phyloP scores from a whole-genome alignment of 2,888 invertebrate genomes.

The Dasysyrphus tricinctus region DNA sequence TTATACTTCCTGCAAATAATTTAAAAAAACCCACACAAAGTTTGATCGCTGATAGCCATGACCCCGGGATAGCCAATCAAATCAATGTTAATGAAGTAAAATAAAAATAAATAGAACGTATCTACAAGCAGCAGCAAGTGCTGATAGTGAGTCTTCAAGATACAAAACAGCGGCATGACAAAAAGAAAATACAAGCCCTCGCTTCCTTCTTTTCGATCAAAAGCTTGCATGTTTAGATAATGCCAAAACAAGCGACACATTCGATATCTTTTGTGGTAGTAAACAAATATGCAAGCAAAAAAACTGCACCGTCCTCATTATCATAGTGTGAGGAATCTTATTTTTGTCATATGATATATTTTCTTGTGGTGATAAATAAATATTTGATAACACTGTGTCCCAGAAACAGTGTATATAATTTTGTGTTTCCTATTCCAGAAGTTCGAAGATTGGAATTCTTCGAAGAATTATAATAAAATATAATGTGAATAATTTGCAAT shows the following conservation, averaged over 20 bases:
- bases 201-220: background rate
- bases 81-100: background rate
- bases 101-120: background rate
- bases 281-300: background rate
- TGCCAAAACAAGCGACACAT: background rate
- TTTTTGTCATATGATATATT: slow-evolving; percentile 6
- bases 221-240: background rate
- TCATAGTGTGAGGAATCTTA: background rate
- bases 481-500: background rate
- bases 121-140: background rate
- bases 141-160: background rate
- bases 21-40: background rate
- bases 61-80: background rate
- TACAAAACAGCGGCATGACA: background rate
- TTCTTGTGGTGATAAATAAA: slow-evolving; percentile 14
- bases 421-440: background rate
- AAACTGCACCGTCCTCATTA: background rate
- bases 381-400: slow-evolving; percentile 10
- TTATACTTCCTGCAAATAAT: background rate
- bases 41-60: background rate
- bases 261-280: slow-evolving; percentile 4
- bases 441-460: background rate
- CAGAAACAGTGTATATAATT: background rate
- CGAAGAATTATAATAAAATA: background rate
- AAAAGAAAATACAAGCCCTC: background rate